A percentile compares a stretch with the other conserved stretches of the same genome.
Evolutionary conservation across 2,113 vertebrate genomes (phyloP).

Genomic region (mouse (Mus musculus)): DNA sequence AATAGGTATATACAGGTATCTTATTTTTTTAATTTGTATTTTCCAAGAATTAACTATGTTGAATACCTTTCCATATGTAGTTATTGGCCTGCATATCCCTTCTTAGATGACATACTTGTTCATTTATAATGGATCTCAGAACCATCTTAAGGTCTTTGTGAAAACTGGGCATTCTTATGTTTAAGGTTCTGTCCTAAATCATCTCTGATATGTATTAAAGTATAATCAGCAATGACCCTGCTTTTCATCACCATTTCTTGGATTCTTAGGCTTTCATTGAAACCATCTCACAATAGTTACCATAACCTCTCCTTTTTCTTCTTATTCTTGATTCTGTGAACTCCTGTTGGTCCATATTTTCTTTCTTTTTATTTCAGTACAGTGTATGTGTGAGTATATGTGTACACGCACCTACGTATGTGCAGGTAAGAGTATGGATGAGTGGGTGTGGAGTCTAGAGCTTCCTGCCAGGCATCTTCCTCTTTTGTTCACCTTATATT

Average conservation of each 20-base stretch:
- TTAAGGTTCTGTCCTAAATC: neutral
- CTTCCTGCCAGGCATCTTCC: neutral
- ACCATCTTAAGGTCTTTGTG: neutral
- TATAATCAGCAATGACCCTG: neutral
- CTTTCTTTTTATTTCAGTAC: neutral
- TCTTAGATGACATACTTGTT: neutral
- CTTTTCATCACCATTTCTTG: neutral
- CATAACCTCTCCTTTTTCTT: neutral
- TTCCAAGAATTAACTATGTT: neutral
- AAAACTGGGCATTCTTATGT: neutral
- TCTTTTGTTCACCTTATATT: neutral
- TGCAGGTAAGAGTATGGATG: neutral
- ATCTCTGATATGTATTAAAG: neutral
- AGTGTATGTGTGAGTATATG: neutral
- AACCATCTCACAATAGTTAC: neutral
- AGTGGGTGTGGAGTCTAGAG: neutral
- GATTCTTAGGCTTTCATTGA: neutral
- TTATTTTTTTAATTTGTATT: neutral
- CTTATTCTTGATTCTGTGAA: neutral
- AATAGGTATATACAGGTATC: neutral
- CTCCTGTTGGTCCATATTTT: neutral
- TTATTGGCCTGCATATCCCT: neutral
- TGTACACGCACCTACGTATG: neutral
- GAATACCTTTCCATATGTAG: neutral
- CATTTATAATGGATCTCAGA: neutral